A percentile compares a stretch with the other conserved stretches of the same genome.
These are phyloP conservation scores for Drosophila gunungcola DNA, from an alignment of 1,140 invertebrate genomes.

Conservation along the genomic window DNA sequence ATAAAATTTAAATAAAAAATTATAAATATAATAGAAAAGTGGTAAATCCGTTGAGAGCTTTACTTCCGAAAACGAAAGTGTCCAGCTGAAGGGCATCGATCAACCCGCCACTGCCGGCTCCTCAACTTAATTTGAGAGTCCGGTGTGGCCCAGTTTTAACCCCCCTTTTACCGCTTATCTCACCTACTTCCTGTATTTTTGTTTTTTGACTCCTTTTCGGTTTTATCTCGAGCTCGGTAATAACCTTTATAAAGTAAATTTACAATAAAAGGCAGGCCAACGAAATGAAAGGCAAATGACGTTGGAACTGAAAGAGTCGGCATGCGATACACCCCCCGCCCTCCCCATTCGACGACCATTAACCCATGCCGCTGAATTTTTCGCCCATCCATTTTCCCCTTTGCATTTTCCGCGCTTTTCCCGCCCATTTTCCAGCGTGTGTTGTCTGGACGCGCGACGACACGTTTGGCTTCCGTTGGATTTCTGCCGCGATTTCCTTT, in stretches of 20 bases:
- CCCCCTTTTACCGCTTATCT: slow-evolving; percentile 15
- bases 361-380: slow-evolving; percentile 7
- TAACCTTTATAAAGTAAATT: slow-evolving; percentile 83
- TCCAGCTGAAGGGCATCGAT: slow-evolving; percentile 1
- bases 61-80: too few relatives aligned
- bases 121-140: slow-evolving; percentile 32
- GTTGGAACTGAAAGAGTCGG: slow-evolving; percentile 7
- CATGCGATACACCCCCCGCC: too few relatives aligned
- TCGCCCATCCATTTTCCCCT: not conserved
- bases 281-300: slow-evolving; percentile 63
- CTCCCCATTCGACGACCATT: slow-evolving; percentile 8
- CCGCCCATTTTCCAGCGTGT: slow-evolving; percentile 10
- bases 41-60: too few relatives aligned
- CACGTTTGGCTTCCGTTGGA: slow-evolving; percentile 81
- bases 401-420: slow-evolving; percentile 20
- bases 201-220: not conserved
- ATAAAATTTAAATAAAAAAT: too few relatives aligned
- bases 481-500: slow-evolving; percentile 75
- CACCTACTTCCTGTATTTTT: slow-evolving; percentile 18
- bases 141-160: slow-evolving; percentile 27
- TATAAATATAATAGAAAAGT: too few relatives aligned
- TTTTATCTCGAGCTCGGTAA: slow-evolving; percentile 51
- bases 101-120: not conserved
- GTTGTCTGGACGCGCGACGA: slow-evolving; percentile 61
- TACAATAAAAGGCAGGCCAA: slow-evolving; percentile 71